These are phyloP conservation scores for Valencia hispanica DNA, from an alignment of 2,797 vertebrate genomes.

Conservation along the genomic window DNA sequence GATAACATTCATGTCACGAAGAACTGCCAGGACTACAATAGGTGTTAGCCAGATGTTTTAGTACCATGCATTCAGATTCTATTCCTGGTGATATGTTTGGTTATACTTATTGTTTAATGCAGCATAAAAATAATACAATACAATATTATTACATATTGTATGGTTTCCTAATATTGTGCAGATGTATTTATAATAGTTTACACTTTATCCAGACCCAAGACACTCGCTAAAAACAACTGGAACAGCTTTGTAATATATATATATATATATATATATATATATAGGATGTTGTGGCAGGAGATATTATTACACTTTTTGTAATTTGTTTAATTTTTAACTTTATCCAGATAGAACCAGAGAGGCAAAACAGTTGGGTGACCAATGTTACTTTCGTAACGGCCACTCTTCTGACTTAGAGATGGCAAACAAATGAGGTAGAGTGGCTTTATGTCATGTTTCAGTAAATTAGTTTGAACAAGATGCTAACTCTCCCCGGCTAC, in stretches of 20 bases:
- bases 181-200: not conserved
- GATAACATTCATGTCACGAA: not conserved
- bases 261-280: no score
- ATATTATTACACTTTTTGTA: no score
- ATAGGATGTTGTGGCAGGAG: no score
- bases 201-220: not conserved
- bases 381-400: slow-evolving; percentile 37
- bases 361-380: slow-evolving; percentile 50
- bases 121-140: not conserved
- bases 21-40: not conserved
- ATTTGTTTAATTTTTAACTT: no score
- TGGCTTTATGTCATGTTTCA: not conserved
- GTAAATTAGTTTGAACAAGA: no score
- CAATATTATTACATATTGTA: not conserved
- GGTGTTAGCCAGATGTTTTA: not conserved
- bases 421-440: no score
- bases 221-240: not conserved
- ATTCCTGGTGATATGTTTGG: not conserved
- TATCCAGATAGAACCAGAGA: slow-evolving; percentile 25
- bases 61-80: not conserved
- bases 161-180: not conserved
- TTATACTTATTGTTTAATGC: not conserved
- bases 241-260: no score
- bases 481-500: no score
- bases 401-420: slow-evolving; percentile 8